Conservation (phyloP, 2,113 vertebrate genomes). For the Hippotragus niger region DNA sequence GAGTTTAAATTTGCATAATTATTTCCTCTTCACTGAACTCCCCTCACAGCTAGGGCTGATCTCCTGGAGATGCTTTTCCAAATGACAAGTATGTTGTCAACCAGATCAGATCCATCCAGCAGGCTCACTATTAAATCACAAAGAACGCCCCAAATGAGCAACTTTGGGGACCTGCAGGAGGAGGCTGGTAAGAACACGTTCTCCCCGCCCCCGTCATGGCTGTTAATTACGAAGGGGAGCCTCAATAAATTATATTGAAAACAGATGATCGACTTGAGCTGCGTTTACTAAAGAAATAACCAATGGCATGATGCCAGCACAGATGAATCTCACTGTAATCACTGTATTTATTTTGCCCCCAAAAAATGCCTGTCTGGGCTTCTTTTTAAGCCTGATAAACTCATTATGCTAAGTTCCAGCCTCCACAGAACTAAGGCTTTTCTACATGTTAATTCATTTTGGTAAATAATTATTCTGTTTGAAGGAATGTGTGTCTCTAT, state of each 20-base stretch:
- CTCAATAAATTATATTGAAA: slow-evolving; percentile 37
- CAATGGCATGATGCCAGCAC: not conserved
- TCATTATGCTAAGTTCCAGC: slow-evolving; percentile 61
- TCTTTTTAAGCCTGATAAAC: slow-evolving; percentile 50
- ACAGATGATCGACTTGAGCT: slow-evolving; percentile 53
- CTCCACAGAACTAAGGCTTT: slow-evolving; percentile 38
- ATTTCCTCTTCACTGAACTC: slow-evolving; percentile 29
- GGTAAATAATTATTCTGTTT: slow-evolving; percentile 70
- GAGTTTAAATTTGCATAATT: slow-evolving; percentile 46
- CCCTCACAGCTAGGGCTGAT: not conserved
- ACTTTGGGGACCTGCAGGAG: not conserved
- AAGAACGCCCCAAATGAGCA: slow-evolving; percentile 47
- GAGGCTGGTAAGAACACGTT: not conserved
- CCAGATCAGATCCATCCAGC: not conserved
- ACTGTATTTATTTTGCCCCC: slow-evolving; percentile 40
- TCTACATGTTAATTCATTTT: slow-evolving; percentile 62
- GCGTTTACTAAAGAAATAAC: slow-evolving; percentile 63
- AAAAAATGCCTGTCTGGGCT: slow-evolving; percentile 13
- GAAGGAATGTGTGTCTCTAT: slow-evolving; percentile 48
- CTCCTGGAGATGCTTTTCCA: slow-evolving; percentile 26
- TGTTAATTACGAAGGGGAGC: slow-evolving; percentile 33
- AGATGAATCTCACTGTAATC: slow-evolving; percentile 26
- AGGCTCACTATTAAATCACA: slow-evolving; percentile 30
- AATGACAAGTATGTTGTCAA: slow-evolving; percentile 46
- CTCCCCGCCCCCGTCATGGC: not conserved